phyloP scores from a whole-genome alignment of 2,113 vertebrate genomes.

The Phrynocephalus versicolor region DNA sequence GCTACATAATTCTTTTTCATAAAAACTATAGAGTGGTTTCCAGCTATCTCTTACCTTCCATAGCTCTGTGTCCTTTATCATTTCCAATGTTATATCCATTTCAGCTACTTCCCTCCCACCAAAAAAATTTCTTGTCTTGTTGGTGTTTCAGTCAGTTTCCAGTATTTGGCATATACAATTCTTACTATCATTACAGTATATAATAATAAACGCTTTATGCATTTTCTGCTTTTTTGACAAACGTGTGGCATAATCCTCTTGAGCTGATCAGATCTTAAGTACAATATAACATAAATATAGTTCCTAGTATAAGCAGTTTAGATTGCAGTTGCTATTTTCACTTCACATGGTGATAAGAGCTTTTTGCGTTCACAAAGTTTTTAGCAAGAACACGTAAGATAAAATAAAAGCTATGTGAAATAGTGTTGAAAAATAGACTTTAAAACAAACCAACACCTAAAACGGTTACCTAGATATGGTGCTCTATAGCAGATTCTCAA shows the following conservation, averaged over 20 bases:
- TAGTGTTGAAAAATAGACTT: background rate
- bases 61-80: too few relatives aligned
- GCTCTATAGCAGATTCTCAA: background rate
- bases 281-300: background rate
- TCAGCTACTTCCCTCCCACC: too few relatives aligned
- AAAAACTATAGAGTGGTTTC: too few relatives aligned
- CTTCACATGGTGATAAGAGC: background rate
- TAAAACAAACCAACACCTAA: background rate
- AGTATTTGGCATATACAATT: too few relatives aligned
- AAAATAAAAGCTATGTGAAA: background rate
- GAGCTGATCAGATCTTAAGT: background rate
- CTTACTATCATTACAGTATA: too few relatives aligned
- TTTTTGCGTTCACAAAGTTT: background rate
- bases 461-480: background rate
- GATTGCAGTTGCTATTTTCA: background rate
- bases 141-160: too few relatives aligned
- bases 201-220: too few relatives aligned
- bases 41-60: too few relatives aligned
- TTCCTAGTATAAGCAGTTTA: background rate
- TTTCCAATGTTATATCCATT: too few relatives aligned
- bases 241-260: background rate
- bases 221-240: background rate
- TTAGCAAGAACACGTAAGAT: background rate
- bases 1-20: too few relatives aligned
- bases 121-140: too few relatives aligned